Evolutionary conservation across 1,140 invertebrate species (phyloP).

Genomic region (Drosophila teissieri): DNA sequence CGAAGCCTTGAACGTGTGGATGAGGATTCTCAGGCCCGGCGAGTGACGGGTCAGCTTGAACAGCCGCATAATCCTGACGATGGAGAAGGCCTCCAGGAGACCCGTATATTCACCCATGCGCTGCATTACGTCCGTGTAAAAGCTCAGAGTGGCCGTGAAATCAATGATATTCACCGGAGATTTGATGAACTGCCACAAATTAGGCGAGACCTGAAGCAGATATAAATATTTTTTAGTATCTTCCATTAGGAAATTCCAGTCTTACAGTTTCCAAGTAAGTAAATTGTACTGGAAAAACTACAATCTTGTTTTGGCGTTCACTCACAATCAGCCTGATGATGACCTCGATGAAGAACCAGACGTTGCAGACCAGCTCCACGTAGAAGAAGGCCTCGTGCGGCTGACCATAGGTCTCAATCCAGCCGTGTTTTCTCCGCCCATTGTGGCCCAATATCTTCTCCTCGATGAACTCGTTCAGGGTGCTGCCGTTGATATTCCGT

Average conservation of each 20-base stretch:
- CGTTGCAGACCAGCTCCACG: slow-evolving; percentile 96
- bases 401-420: slow-evolving; percentile 90
- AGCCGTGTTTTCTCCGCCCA: slow-evolving; percentile 66
- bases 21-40: slow-evolving; percentile 95
- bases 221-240: too few species aligned
- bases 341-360: slow-evolving; percentile 98
- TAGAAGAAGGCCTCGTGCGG: slow-evolving; percentile 96
- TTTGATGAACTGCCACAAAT: slow-evolving; percentile 90
- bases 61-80: slow-evolving; percentile 94
- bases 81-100: slow-evolving; percentile 91
- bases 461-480: slow-evolving; percentile 56
- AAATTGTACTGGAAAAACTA: too few species aligned
- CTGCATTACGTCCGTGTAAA: slow-evolving; percentile 93
- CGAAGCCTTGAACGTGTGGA: slow-evolving; percentile 96
- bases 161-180: slow-evolving; percentile 95
- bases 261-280: too few species aligned
- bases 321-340: slow-evolving; percentile 93
- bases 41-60: slow-evolving; percentile 96
- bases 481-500: slow-evolving; percentile 60
- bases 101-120: slow-evolving; percentile 88
- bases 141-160: slow-evolving; percentile 95
- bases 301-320: slow-evolving; percentile 49
- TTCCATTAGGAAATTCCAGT: background rate
- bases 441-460: slow-evolving; percentile 52
- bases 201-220: slow-evolving; percentile 89